phyloP scores from a whole-genome alignment of 92 coral and sea anemone species.

The Virgularia gustaviana region DNA sequence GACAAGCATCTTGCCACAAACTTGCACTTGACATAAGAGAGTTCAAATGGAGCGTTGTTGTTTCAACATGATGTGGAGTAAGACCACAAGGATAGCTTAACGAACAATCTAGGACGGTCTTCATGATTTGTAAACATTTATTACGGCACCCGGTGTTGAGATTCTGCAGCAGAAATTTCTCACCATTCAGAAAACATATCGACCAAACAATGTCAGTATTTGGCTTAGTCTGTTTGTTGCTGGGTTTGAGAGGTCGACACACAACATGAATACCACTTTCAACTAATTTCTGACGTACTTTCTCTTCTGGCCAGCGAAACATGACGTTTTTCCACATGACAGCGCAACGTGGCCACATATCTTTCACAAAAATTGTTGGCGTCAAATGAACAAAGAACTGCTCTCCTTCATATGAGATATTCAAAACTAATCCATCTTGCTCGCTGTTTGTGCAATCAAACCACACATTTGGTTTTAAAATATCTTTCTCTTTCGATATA shows the following conservation, averaged over 20 bases:
- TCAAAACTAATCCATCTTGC: conserved; percentile 29
- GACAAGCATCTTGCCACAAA: conserved; percentile 10
- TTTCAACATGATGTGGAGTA: conserved; percentile 19
- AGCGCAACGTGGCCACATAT: conserved; percentile 19
- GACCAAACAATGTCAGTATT: conserved; percentile 25
- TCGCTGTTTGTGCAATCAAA: conserved; percentile 28
- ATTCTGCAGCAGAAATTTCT: neutral
- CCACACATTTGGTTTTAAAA: conserved; percentile 16
- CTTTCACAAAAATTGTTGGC: conserved; percentile 20
- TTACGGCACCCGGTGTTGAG: conserved; percentile 24
- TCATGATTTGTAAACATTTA: conserved; percentile 26
- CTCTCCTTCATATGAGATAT: conserved; percentile 20
- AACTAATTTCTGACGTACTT: conserved; percentile 14
- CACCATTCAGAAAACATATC: conserved; percentile 4
- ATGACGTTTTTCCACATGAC: conserved; percentile 28
- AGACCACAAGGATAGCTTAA: conserved; percentile 9
- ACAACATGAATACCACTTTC: conserved; percentile 19
- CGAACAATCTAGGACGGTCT: conserved; percentile 3
- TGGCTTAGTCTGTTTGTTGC: conserved; percentile 14
- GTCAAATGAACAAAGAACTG: conserved; percentile 20
- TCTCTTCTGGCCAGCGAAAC: conserved; percentile 34
- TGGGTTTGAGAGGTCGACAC: conserved; percentile 7
- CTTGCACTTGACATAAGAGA: conserved; percentile 26
- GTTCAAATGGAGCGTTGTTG: conserved; percentile 22
- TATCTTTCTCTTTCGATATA: conserved; percentile 10